phyloP scores from a whole-genome alignment of 2,113 vertebrate genomes.

The Epinephelus fuscoguttatus region DNA sequence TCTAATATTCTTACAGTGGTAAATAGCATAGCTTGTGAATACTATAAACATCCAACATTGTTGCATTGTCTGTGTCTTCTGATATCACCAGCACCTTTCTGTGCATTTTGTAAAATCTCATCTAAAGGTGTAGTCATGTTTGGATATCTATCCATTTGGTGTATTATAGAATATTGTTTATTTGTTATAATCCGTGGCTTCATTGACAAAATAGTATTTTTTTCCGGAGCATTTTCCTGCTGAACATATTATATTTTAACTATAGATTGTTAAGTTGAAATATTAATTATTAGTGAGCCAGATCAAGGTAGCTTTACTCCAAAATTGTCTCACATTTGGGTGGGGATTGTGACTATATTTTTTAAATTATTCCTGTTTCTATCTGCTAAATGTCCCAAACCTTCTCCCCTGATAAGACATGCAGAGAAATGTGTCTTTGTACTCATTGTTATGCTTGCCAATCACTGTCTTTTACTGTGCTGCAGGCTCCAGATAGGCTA shows the following conservation, averaged over 20 bases:
- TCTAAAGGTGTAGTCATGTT: background rate
- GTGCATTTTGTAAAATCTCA: background rate
- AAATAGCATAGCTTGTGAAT: background rate
- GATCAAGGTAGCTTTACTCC: background rate
- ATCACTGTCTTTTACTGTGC: slow-evolving; percentile 27
- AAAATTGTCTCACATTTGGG: background rate
- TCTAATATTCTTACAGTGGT: background rate
- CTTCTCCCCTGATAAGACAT: background rate
- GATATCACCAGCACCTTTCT: background rate
- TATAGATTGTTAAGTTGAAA: background rate
- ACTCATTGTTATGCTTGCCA: slow-evolving; percentile 37
- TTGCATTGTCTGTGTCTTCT: background rate
- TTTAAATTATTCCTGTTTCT: slow-evolving; percentile 7
- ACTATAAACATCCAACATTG: background rate
- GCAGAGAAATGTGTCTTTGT: slow-evolving; percentile 13
- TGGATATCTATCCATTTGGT: background rate
- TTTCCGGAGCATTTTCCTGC: background rate
- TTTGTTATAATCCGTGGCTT: background rate
- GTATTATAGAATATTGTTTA: background rate
- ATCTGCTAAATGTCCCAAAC: slow-evolving; percentile 22
- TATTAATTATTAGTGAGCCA: background rate
- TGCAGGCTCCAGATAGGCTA: slow-evolving; percentile 23
- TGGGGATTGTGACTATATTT: background rate
- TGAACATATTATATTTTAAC: background rate
- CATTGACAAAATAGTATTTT: background rate